Percentiles rank a stretch among this genome's conserved stretches.
These are phyloP conservation scores for Sycophaga agraensis DNA, from an alignment of 1,140 invertebrate genomes.

Conservation along the genomic window DNA sequence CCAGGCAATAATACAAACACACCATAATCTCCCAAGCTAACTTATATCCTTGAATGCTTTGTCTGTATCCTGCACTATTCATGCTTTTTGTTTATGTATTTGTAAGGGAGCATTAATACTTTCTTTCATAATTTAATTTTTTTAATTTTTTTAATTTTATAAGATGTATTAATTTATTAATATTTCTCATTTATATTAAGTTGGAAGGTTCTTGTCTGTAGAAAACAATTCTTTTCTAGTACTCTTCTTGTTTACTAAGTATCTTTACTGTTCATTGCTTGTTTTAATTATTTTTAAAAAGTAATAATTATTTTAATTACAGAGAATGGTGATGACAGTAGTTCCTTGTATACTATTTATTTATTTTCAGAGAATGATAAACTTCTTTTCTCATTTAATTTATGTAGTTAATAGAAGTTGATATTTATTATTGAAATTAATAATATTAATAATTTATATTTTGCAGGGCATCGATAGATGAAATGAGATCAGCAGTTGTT, in stretches of 20 bases:
- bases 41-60: too few relatives aligned
- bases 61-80: too few relatives aligned
- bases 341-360: constrained; percentile 7
- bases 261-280: background rate
- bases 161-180: too few relatives aligned
- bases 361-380: constrained; percentile 10
- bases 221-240: background rate
- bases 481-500: constrained; percentile 71
- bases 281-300: background rate
- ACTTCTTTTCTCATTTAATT: constrained; percentile 12
- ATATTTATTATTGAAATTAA: background rate
- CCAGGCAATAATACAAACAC: constrained; percentile 53
- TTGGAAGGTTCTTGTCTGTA: background rate
- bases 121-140: too few relatives aligned
- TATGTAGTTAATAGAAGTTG: background rate
- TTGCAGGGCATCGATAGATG: constrained; percentile 70
- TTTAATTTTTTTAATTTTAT: too few relatives aligned
- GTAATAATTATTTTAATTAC: constrained; percentile 8
- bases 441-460: constrained; percentile 18
- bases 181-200: too few relatives aligned
- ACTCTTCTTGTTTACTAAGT: background rate
- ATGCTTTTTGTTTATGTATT: too few relatives aligned
- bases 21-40: constrained; percentile 19
- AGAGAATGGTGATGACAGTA: constrained; percentile 11
- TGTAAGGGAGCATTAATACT: too few relatives aligned